Base-by-base conservation (phyloP, 2,888 invertebrate genomes). In the Rotaria macrura region DNA sequence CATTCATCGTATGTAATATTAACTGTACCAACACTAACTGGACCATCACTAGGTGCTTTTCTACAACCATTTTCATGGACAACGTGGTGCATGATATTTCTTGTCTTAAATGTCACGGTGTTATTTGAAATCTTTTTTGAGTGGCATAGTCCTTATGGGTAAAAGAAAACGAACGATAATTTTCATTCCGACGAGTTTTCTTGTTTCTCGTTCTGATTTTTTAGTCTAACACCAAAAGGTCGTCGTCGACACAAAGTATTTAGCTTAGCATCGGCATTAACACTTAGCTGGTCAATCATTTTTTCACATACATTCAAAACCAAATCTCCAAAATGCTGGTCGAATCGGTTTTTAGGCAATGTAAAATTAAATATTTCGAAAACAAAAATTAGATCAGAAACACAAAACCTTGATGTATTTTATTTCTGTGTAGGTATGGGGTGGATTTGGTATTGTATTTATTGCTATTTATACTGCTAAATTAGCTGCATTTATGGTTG, bases 301-400 rank as follows among this genome's bases (percentile, higher is more conserved):
- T 87, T 87, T 65, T 87, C 87, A 20, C 87, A 87, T 84, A 87
- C 87, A n/a, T 85, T 87, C 34, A 83, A 85, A 52, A 87, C 87
- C 1, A 87, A 87, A 65, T 87, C 87, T 34, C 87, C 87, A 2
- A 87, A 85, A 83, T 87, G 86, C 43, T 87, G 87, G 86, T 83
- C 87, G n/a, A 79, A 74, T 74, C 84, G 87, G 34, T 87, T 84
- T 34, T 52, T 84, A 47, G 65, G 57, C 14, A 84, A 84, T 55
- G 84, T 57, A 43, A 65, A 34, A n/a, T n/a, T n/a, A n/a, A n/a
- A n/a, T n/a, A n/a, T n/a, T n/a, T n/a, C n/a, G n/a, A n/a, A n/a
- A n/a, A n/a, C n/a, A n/a, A n/a, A n/a, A n/a, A n/a, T n/a, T n/a
- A n/a, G n/a, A n/a, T n/a, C n/a, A n/a, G n/a, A n/a, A n/a, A n/a